phyloP scores from a whole-genome alignment of 2,113 vertebrate species.

The Melanerpes formicivorus region DNA sequence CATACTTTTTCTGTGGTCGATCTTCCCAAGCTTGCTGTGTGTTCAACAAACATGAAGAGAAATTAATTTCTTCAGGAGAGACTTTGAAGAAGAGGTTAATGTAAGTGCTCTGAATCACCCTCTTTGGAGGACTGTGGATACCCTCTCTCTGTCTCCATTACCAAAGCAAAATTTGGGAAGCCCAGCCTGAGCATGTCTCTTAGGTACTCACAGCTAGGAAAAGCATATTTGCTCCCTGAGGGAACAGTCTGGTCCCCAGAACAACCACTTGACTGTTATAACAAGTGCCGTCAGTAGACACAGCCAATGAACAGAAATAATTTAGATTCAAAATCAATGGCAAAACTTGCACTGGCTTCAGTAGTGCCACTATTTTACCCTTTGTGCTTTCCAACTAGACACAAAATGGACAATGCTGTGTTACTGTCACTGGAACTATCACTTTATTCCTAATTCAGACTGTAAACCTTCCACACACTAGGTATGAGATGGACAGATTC shows the following conservation, averaged over 20 bases:
- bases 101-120: neutral
- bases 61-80: neutral
- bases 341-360: neutral
- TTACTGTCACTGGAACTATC: conserved; percentile 8
- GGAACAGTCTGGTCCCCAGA: neutral
- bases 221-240: neutral
- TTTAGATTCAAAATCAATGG: neutral
- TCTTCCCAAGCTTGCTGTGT: neutral
- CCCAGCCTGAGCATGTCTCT: neutral
- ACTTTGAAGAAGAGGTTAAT: neutral
- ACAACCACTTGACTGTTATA: neutral
- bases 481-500: conserved; percentile 62
- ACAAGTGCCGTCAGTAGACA: neutral
- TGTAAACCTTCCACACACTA: conserved; percentile 42
- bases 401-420: neutral
- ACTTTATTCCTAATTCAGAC: conserved; percentile 42
- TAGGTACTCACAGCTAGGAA: neutral
- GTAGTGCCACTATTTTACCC: neutral
- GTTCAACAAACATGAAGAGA: neutral
- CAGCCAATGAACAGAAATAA: neutral
- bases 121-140: neutral
- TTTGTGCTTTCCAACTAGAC: neutral
- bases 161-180: neutral
- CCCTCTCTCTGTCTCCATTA: neutral
- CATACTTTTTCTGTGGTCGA: neutral